These are phyloP conservation scores for Hymenopus coronatus DNA, from an alignment of 2,888 invertebrate species.

Conservation along the genomic window DNA sequence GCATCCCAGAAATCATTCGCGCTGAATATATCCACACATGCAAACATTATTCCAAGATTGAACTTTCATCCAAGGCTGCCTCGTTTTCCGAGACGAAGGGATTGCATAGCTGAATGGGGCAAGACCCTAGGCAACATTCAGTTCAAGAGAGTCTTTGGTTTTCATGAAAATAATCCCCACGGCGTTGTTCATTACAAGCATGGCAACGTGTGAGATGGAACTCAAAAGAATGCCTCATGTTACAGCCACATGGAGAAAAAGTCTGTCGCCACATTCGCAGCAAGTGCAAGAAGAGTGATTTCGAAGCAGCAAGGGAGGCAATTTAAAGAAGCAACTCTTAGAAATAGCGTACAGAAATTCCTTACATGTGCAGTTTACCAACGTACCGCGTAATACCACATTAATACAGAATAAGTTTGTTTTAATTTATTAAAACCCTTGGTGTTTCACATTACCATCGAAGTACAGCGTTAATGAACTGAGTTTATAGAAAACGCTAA, in stretches of 20 bases:
- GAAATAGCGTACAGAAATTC: too few species aligned
- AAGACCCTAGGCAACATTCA: not conserved
- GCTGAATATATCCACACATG: not conserved
- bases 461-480: too few species aligned
- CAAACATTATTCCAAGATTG: not conserved
- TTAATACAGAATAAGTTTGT: too few species aligned
- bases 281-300: not conserved
- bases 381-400: too few species aligned
- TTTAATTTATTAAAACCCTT: too few species aligned
- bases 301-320: not conserved
- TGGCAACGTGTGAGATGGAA: not conserved
- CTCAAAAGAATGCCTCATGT: not conserved
- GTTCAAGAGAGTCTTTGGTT: not conserved
- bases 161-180: not conserved
- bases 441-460: too few species aligned
- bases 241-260: not conserved
- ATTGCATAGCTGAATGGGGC: not conserved
- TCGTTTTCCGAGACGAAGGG: not conserved
- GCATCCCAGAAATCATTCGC: not conserved
- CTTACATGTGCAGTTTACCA: too few species aligned
- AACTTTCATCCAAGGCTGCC: not conserved
- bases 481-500: too few species aligned
- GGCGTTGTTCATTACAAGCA: not conserved
- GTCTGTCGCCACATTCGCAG: not conserved
- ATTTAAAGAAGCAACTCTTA: not conserved